Percentiles rank a stretch among this genome's conserved stretches.
phyloP scores from a whole-genome alignment of 2,113 vertebrate genomes.

The Genyomyrus donnyi region DNA sequence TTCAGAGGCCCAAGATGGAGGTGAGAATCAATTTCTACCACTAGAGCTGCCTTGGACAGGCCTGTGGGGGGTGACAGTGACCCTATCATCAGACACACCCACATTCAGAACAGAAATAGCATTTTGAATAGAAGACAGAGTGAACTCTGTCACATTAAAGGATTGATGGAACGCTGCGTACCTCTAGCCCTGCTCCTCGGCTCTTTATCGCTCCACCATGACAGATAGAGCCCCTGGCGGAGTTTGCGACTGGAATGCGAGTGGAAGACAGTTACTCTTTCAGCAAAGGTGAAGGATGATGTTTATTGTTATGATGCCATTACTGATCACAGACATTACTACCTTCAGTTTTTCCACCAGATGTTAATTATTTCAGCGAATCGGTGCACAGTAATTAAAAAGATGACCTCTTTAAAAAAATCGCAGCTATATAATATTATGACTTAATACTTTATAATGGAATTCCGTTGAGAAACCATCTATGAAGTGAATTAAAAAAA shows the following conservation, averaged over 20 bases:
- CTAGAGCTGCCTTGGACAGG: slow-evolving; percentile 5
- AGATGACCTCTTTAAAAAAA: slow-evolving; percentile 33
- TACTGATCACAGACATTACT: slow-evolving; percentile 8
- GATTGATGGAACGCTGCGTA: slow-evolving; percentile 11
- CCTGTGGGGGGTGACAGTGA: background rate
- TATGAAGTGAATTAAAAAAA: slow-evolving; percentile 13
- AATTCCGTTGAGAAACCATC: slow-evolving; percentile 6
- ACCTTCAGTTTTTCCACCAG: slow-evolving; percentile 18
- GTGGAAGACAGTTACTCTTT: background rate
- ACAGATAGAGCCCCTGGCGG: background rate
- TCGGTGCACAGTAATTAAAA: slow-evolving; percentile 26
- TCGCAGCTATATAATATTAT: slow-evolving; percentile 19
- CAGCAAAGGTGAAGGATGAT: background rate
- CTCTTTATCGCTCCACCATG: background rate
- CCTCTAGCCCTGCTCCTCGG: background rate
- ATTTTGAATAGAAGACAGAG: slow-evolving; percentile 22
- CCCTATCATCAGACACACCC: background rate
- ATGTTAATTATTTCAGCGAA: slow-evolving; percentile 25
- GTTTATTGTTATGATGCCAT: background rate
- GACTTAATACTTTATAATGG: slow-evolving; percentile 27
- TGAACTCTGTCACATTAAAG: background rate
- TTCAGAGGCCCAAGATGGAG: slow-evolving; percentile 35
- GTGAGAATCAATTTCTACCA: slow-evolving; percentile 22
- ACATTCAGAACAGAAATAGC: slow-evolving; percentile 27
- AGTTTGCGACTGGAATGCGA: background rate